Evolutionary conservation across 2,797 vertebrate species (phyloP), one percentile per base, ranked within the genome.

Genomic region (Muscicapa comitata): DNA sequence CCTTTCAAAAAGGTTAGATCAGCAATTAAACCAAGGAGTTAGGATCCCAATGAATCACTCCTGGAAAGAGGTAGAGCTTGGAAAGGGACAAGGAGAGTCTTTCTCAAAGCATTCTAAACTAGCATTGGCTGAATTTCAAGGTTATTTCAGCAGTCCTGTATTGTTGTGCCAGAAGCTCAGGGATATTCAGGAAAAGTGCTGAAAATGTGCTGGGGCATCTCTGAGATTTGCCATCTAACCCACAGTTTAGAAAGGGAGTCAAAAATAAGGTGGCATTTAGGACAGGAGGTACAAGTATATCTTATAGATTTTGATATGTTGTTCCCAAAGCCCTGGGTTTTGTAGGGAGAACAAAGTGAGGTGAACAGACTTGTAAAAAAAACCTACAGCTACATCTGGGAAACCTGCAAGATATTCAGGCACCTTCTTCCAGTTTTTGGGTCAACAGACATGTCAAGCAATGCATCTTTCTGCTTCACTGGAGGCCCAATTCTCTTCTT

Each of bases 61-160:
- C 16, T 47, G 9, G 18, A 24, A 21, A 59, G 25, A 77, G 8
- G 2, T 62, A 9, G 17, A 74, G 4, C 16, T 61, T 77, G 45
- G 59, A 80, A 79, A 48, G n/a, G 14, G 12, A 7, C 15, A 71
- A 13, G 10, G 17, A 43, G 57, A 68, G 5, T 2, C 35, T 57
- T 83, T 48, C 53, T 63, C 42, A 65, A 92, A 86, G 4, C 15
- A 65, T 43, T 77, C 5, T 45, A 21, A 38, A 3, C 19, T 47
- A 55, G 14, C 13, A 65, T 17, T 47, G 58, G 21, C 11, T 71
- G 13, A 67, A 57, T 67, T 86, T 88, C 2, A 2, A 25, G 29
- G 21, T 58, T 67, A 6, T 17, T 2, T 14, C 10, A 28, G 61
- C 1, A 1, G 12, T 7, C 17, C 14, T 45, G 5, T 0, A 0